Conservation (phyloP, 2,113 vertebrate genomes). For the Aspiorhynchus laticeps region DNA sequence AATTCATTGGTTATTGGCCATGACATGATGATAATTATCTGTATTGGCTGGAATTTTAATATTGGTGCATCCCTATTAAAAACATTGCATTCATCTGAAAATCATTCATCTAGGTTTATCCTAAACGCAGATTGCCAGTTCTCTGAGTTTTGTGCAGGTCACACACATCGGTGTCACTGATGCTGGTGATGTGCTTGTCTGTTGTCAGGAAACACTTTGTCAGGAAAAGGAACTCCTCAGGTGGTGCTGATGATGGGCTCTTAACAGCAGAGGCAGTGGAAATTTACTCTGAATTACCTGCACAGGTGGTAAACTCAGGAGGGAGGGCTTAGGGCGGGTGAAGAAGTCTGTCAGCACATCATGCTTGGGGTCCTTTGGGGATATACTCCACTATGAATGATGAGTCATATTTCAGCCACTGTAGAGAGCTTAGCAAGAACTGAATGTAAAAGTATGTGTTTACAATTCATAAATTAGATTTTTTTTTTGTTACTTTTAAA, state of each 20-base stretch:
- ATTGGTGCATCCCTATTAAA: neutral
- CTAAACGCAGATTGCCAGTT: neutral
- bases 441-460: neutral
- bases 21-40: neutral
- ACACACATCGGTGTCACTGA: slow-evolving; percentile 42
- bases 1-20: neutral
- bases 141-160: neutral
- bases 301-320: slow-evolving; percentile 32
- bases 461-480: neutral
- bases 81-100: neutral
- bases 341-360: slow-evolving; percentile 22
- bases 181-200: slow-evolving; percentile 29
- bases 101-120: too few relatives aligned
- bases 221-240: slow-evolving; percentile 34
- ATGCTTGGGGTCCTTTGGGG: slow-evolving; percentile 14
- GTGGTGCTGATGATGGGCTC: slow-evolving; percentile 36
- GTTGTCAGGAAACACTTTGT: slow-evolving; percentile 44
- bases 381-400: neutral
- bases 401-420: slow-evolving; percentile 14
- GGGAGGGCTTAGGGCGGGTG: neutral
- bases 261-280: slow-evolving; percentile 27
- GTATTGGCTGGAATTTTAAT: neutral
- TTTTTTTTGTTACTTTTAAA: neutral
- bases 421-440: neutral
- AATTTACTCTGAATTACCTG: slow-evolving; percentile 29